A percentile compares a stretch with the other conserved stretches of the same genome.
These are phyloP conservation scores for Drosophila nr. perissopoda DNA, from an alignment of 2,888 invertebrate species.

Conservation along the genomic window DNA sequence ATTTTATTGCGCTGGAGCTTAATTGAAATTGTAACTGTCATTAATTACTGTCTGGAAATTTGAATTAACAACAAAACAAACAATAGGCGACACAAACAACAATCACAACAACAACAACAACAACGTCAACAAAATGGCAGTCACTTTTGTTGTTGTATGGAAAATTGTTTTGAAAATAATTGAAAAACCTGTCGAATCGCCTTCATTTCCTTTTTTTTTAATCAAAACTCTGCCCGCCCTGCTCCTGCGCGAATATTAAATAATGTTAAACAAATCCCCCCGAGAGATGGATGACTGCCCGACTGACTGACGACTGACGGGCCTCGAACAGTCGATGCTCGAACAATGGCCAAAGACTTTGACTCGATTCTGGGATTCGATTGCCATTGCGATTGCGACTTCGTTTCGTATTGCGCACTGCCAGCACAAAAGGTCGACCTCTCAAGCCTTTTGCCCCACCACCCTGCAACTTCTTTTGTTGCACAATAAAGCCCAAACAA, in stretches of 20 bases:
- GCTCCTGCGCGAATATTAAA: conserved; percentile 48
- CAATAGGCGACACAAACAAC: conserved; percentile 48
- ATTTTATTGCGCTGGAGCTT: conserved; percentile 62
- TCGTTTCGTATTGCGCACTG: conserved; percentile 46
- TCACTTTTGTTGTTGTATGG: conserved; percentile 30
- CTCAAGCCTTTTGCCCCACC: conserved; percentile 69
- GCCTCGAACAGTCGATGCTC: conserved; percentile 33
- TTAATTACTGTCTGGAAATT: conserved; percentile 85
- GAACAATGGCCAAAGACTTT: conserved; percentile 57
- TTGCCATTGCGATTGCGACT: conserved; percentile 34
- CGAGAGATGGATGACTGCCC: conserved; percentile 49
- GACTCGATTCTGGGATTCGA: conserved; percentile 41
- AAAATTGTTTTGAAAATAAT: conserved; percentile 64
- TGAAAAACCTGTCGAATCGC: conserved; percentile 78
- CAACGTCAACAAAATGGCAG: conserved; percentile 49
- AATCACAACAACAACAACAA: conserved; percentile 38
- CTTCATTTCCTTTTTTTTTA: conserved; percentile 59
- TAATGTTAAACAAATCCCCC: conserved; percentile 22
- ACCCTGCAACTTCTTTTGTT: conserved; percentile 53
- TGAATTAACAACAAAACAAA: conserved; percentile 72
- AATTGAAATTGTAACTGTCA: conserved; percentile 84
- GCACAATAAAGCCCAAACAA: conserved; percentile 82
- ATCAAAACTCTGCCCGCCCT: conserved; percentile 54
- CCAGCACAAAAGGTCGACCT: conserved; percentile 72
- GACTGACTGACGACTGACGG: conserved; percentile 32